Conservation (phyloP, 2,113 vertebrate species). For the Oreotrochilus melanogaster region DNA sequence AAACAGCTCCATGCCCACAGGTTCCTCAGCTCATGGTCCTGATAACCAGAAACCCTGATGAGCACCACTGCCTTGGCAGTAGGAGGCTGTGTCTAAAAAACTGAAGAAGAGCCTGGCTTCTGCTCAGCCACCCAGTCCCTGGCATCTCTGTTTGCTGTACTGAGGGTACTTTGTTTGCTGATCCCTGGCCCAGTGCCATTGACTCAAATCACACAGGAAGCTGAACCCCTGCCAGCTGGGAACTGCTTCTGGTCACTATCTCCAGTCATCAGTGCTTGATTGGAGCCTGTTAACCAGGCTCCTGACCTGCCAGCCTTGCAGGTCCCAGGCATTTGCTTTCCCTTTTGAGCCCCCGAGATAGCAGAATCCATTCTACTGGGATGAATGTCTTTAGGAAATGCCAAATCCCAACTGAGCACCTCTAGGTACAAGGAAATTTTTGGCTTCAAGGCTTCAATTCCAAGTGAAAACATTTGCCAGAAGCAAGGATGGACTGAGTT, state of each 20-base stretch:
- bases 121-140: background rate
- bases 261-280: background rate
- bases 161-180: conserved; percentile 56
- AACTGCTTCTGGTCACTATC: background rate
- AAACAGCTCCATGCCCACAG: background rate
- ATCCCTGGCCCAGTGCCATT: background rate
- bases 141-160: background rate
- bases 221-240: conserved; percentile 30
- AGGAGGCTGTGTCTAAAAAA: background rate
- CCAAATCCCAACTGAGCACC: background rate
- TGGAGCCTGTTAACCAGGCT: background rate
- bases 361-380: background rate
- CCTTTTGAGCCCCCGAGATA: background rate
- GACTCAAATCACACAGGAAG: conserved; percentile 42
- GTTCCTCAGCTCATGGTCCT: background rate
- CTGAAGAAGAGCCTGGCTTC: background rate
- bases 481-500: background rate
- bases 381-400: background rate
- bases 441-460: background rate
- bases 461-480: background rate
- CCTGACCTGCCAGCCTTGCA: background rate
- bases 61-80: background rate
- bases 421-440: background rate
- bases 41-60: background rate
- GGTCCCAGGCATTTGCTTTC: background rate